Conservation (phyloP, 2,113 vertebrate genomes). For the Hepsetus odoe region DNA sequence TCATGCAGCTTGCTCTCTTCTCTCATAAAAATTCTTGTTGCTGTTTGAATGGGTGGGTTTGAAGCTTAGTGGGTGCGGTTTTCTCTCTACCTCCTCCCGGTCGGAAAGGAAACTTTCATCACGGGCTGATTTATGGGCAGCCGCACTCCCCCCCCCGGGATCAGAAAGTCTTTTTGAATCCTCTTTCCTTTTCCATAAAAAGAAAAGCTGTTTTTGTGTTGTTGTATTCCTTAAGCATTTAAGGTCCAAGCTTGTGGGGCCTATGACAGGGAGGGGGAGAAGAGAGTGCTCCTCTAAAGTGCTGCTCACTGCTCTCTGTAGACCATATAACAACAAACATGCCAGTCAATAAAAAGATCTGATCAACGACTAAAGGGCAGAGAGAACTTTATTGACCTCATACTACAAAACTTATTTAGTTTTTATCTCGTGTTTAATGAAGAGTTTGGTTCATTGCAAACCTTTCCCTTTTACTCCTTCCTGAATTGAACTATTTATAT, state of each 20-base stretch:
- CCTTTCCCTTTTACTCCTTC: neutral
- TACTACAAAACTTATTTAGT: neutral
- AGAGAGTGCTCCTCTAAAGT: conserved; percentile 70
- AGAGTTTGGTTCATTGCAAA: neutral
- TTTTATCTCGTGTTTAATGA: neutral
- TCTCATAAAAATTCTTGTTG: conserved; percentile 74
- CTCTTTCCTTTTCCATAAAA: conserved; percentile 65
- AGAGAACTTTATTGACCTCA: neutral
- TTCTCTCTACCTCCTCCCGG: conserved; percentile 70
- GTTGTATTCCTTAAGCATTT: conserved; percentile 57
- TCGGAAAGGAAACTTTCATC: conserved; percentile 79
- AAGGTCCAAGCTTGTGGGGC: conserved; percentile 51
- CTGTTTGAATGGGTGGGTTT: conserved; percentile 55
- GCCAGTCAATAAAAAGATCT: conserved; percentile 32
- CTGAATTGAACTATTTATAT: neutral
- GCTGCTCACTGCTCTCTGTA: conserved; percentile 44
- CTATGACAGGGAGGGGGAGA: conserved; percentile 62
- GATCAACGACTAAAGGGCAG: neutral
- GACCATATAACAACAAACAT: conserved; percentile 41
- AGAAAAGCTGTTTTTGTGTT: conserved; percentile 67
- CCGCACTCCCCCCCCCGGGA: conserved; percentile 69
- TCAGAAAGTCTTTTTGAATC: conserved; percentile 73
- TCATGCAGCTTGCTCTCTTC: conserved; percentile 56
- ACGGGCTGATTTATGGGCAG: conserved; percentile 75
- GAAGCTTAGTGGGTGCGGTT: conserved; percentile 50